Conservation (phyloP, 2,797 vertebrate species). For the Phrynocephalus forsythii region DNA sequence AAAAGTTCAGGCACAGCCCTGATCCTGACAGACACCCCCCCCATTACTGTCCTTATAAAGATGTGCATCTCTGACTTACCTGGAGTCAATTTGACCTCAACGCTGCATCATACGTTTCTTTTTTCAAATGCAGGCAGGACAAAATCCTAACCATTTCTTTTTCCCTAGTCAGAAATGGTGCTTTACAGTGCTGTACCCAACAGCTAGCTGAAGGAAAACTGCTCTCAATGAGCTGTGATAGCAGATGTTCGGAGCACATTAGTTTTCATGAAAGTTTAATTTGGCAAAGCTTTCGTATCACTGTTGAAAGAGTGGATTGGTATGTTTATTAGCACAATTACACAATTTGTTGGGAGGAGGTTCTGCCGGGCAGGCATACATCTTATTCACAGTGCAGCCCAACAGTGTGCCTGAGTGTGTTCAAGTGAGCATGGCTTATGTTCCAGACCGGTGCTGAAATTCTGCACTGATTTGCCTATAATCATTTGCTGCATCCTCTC, state of each 20-base stretch:
- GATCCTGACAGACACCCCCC: too few relatives aligned
- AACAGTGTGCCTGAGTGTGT: not conserved
- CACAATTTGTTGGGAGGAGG: not conserved
- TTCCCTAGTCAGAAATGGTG: not conserved
- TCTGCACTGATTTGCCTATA: not conserved
- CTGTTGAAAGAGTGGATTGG: not conserved
- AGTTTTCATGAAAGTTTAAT: slow-evolving; percentile 37
- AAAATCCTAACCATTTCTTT: slow-evolving; percentile 1
- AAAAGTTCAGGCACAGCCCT: too few relatives aligned
- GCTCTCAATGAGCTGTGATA: not conserved
- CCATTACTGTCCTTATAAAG: not conserved
- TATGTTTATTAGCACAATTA: slow-evolving; percentile 18
- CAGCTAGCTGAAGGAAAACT: not conserved
- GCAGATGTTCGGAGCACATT: slow-evolving; percentile 4
- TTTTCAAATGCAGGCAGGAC: not conserved
- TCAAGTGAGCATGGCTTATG: slow-evolving; percentile 28
- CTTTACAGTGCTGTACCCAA: slow-evolving; percentile 14
- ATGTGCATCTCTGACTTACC: not conserved
- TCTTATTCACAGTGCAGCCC: slow-evolving; percentile 31
- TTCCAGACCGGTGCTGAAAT: not conserved
- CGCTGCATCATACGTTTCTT: not conserved
- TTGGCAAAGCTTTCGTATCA: not conserved
- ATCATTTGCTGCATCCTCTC: not conserved
- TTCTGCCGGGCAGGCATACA: slow-evolving; percentile 19
- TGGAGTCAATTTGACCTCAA: not conserved